A percentile compares a stretch with the other conserved stretches of the same genome.
These are phyloP conservation scores for Gadopsis marmoratus DNA, from an alignment of 2,797 vertebrate species.

Conservation along the genomic window DNA sequence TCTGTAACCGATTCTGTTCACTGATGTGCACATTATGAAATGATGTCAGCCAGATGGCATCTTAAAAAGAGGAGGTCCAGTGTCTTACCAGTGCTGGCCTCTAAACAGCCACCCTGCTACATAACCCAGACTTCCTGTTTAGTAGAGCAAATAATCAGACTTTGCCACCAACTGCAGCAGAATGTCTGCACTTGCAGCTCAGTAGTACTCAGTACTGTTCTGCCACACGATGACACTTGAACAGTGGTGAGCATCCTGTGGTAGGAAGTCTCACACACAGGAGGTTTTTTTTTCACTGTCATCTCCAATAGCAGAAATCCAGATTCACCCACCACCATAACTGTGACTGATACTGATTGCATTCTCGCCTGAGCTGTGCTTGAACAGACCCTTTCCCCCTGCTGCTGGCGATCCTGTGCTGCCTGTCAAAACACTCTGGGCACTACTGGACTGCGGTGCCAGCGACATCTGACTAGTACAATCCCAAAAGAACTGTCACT, in stretches of 20 bases:
- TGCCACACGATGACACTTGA: constrained; percentile 56
- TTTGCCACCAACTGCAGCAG: constrained; percentile 85
- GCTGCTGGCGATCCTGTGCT: constrained; percentile 52
- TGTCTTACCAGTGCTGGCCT: constrained; percentile 71
- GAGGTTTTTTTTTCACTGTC: constrained; percentile 15
- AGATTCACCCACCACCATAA: constrained; percentile 38
- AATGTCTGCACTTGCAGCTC: constrained; percentile 73
- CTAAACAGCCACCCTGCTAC: constrained; percentile 75
- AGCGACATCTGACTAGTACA: constrained; percentile 71
- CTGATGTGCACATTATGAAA: constrained; percentile 47
- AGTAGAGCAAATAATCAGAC: constrained; percentile 89
- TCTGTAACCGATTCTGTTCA: constrained; percentile 38
- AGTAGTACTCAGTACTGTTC: constrained; percentile 45
- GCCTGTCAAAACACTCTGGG: constrained; percentile 71
- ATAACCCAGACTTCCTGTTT: constrained; percentile 83
- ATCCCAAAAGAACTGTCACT: constrained; percentile 69
- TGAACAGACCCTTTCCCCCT: constrained; percentile 27
- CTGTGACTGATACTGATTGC: constrained; percentile 55
- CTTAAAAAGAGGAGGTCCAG: constrained; percentile 59
- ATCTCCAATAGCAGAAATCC: constrained; percentile 36
- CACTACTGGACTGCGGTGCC: constrained; percentile 56
- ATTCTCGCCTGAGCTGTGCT: constrained; percentile 36
- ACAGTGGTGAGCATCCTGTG: constrained; percentile 39
- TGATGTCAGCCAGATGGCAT: constrained; percentile 65
- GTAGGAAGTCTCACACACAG: constrained; percentile 9